Conservation (phyloP, 2,888 invertebrate genomes). For the Hyalella azteca region DNA sequence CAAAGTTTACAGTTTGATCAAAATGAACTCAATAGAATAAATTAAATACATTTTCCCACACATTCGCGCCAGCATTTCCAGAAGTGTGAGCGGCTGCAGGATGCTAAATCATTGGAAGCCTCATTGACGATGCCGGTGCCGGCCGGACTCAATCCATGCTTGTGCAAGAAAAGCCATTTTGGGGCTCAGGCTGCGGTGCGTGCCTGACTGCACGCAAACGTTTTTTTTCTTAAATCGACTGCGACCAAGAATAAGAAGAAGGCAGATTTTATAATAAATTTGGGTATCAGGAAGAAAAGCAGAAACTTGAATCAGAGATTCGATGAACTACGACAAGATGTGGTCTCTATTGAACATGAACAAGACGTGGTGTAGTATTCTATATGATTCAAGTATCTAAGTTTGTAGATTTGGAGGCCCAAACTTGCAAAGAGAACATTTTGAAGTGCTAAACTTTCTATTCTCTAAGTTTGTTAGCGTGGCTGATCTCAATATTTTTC, state of each 20-base stretch:
- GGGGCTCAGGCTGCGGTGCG: background rate
- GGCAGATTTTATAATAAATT: background rate
- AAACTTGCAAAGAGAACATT: background rate
- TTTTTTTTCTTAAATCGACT: background rate
- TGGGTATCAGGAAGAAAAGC: background rate
- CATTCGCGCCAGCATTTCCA: background rate
- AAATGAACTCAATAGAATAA: background rate
- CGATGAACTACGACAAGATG: background rate
- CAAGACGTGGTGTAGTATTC: background rate
- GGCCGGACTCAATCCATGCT: background rate
- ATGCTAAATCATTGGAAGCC: background rate
- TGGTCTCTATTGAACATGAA: too few species aligned
- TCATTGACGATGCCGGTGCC: background rate
- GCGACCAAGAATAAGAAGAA: background rate
- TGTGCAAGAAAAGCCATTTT: background rate
- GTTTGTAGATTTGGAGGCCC: background rate
- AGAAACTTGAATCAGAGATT: background rate
- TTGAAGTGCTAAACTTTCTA: background rate
- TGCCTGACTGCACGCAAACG: background rate
- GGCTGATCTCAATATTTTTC: background rate
- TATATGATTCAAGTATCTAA: background rate
- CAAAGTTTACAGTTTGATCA: background rate
- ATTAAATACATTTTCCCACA: background rate
- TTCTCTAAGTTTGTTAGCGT: constrained; percentile 4
- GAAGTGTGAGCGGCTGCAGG: too few species aligned